Evolutionary conservation across 2,113 vertebrate species (phyloP).

Genomic region (Lethenteron reissneri): DNA sequence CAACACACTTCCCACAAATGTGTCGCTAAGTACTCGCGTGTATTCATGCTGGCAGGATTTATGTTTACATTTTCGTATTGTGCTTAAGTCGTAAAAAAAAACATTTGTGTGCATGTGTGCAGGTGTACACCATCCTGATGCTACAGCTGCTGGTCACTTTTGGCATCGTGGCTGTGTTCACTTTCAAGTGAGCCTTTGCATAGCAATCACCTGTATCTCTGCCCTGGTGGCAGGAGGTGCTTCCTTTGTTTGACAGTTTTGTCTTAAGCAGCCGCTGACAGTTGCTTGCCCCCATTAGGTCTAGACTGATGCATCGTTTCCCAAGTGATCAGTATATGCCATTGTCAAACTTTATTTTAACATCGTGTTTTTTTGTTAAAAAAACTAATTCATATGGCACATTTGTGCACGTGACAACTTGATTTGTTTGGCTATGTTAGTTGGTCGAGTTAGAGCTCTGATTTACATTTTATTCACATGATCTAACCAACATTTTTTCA

Average conservation of each 20-base stretch:
- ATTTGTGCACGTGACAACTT: no score
- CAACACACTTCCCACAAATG: no score
- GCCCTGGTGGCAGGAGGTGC: neutral
- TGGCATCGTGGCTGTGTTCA: constrained; percentile 54
- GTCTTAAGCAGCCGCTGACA: neutral
- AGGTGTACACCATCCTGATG: constrained; percentile 68
- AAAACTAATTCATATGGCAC: no score
- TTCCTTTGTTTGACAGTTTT: neutral
- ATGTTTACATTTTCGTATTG: neutral
- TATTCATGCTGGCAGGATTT: no score
- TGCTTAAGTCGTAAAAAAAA: neutral
- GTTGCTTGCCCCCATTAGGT: neutral
- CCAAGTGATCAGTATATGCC: neutral
- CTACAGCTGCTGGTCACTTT: constrained; percentile 56
- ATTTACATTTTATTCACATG: no score
- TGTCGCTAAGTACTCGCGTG: no score
- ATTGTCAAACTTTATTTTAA: neutral
- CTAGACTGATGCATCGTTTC: neutral
- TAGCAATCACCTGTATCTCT: neutral
- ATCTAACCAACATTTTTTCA: no score
- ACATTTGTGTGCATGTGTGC: constrained; percentile 5
- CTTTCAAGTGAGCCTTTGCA: constrained; percentile 48
- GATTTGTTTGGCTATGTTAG: no score
- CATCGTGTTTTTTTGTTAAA: no score
- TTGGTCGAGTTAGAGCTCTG: no score